These are phyloP conservation scores for Ptiloglossa arizonensis DNA, from an alignment of 1,140 invertebrate species.

Conservation along the genomic window DNA sequence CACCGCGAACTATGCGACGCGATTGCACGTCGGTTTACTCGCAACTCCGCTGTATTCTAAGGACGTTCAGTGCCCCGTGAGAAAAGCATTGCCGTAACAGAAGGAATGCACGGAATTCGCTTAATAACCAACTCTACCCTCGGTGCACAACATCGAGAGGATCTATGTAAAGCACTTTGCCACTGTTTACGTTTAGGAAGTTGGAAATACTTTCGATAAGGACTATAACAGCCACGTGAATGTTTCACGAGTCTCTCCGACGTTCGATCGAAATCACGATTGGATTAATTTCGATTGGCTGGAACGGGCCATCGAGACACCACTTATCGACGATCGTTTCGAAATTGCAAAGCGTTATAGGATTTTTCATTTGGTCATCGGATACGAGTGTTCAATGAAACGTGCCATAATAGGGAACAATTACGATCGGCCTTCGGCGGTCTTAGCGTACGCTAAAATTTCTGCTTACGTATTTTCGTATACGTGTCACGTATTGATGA, in stretches of 20 bases:
- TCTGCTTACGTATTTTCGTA: constrained; percentile 56
- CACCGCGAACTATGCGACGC: neutral
- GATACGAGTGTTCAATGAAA: constrained; percentile 14
- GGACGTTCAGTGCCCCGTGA: constrained; percentile 58
- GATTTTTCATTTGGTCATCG: neutral
- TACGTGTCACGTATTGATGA: constrained; percentile 65
- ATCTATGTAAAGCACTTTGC: constrained; percentile 4
- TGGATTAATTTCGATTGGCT: neutral
- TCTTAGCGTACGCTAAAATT: constrained; percentile 49
- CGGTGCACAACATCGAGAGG: neutral
- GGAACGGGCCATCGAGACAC: neutral
- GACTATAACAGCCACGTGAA: neutral
- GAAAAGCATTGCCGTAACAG: constrained; percentile 51
- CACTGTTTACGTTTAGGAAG: neutral
- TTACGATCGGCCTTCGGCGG: constrained; percentile 40
- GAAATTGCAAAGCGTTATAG: neutral
- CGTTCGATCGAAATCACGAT: neutral
- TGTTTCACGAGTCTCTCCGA: no score
- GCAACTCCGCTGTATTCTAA: constrained; percentile 37
- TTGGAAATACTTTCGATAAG: neutral
- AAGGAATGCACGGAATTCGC: constrained; percentile 54
- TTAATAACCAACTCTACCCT: constrained; percentile 54
- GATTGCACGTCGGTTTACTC: constrained; percentile 17
- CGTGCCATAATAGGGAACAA: constrained; percentile 37
- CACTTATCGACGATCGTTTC: neutral